Base-by-base conservation (phyloP, 1,140 invertebrate genomes). In the Megalopta genalis region DNA sequence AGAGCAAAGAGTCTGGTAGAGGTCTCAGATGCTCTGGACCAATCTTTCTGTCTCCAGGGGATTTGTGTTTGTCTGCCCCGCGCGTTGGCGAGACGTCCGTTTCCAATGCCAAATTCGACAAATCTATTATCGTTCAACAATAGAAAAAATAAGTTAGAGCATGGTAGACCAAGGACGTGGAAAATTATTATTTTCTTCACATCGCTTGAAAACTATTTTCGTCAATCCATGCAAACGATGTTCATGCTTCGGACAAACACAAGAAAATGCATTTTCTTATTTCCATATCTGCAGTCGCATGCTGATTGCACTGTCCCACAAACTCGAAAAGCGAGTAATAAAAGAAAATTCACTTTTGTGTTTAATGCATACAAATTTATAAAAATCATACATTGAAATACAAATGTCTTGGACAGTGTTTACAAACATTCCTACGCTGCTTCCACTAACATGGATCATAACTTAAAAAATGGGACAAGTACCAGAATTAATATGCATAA, bases 1-100 rank as follows among this genome's bases (percentile, higher is more conserved):
- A 97, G 21, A 96, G 95, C 21, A 99, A 93, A 18, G 97, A 98
- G 81, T 97, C 96, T 0, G 98, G 97, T 57, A 99, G 91, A 0
- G 97, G 96, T 77, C 95, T 94, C 32, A 97, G 88, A 3, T 95
- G 94, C 83, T 94, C 94, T 10, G 94, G 90, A 6, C 93, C 93
- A 5, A 94, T 94, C 89, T 90, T 95, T 87, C 92, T 94, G 80
- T 91, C 95, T 49, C 93, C 91, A 16, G 92, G 88, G 14, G 93
- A 94, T 83, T 94, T 94, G 39, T 92, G 89, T 16, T 87, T 86
- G 0, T 92, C 93, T 68, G 92, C 86, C 69, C 91, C 87, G 88
- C 94, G 92, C 84, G 94, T 93, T 14, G 94, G 93, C 14, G 94
- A 94, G 69, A 93, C 93, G 59, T 96, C 95, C 57, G 94, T 93